These are phyloP conservation scores for Drosophila nr. medialis DNA, from an alignment of 2,888 invertebrate genomes.

Conservation along the genomic window DNA sequence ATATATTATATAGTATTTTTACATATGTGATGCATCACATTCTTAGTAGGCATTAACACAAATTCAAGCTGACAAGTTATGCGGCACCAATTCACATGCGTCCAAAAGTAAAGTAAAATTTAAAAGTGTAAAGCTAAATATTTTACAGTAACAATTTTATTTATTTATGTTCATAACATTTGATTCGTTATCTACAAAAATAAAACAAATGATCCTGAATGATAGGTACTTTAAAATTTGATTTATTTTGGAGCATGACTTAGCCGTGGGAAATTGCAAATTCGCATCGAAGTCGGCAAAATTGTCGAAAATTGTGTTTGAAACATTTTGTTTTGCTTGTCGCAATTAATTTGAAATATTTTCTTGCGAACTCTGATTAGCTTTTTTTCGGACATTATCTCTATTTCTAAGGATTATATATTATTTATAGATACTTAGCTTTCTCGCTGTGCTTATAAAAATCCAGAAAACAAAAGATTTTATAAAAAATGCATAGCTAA, in stretches of 20 bases:
- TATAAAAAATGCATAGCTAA: neutral
- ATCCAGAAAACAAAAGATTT: rapidly evolving
- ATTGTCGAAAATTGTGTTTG: neutral
- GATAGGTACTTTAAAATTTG: too few relatives aligned
- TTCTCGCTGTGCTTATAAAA: neutral
- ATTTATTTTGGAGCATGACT: neutral
- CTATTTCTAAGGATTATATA: too few relatives aligned
- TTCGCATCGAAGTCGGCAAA: rapidly evolving
- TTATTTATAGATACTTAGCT: rapidly evolving
- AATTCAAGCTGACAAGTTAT: neutral
- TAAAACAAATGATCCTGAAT: too few relatives aligned
- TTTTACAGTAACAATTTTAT: neutral
- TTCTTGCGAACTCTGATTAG: neutral
- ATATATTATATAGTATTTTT: too few relatives aligned
- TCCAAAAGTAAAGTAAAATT: too few relatives aligned
- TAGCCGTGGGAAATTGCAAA: neutral
- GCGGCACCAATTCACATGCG: too few relatives aligned
- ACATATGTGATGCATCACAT: neutral
- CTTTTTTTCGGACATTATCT: neutral
- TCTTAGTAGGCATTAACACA: neutral
- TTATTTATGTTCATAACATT: neutral
- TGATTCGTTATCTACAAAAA: neutral
- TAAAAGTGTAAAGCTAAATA: too few relatives aligned
- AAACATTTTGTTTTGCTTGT: neutral
- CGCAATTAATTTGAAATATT: neutral